Base-by-base conservation (phyloP, 1,140 invertebrate species). In the Drosophila orosa region DNA sequence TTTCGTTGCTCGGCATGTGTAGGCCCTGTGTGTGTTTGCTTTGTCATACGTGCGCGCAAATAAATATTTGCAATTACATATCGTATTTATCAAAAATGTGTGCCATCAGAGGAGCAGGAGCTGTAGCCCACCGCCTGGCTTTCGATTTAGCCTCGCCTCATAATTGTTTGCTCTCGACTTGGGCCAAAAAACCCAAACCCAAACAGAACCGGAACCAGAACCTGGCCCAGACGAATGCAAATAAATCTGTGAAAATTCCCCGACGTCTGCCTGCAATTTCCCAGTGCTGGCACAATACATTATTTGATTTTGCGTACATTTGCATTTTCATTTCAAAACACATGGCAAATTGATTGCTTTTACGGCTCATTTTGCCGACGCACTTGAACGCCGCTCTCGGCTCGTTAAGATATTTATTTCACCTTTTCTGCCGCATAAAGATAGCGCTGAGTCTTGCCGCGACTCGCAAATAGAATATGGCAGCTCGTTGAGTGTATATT, bases 51-150 rank as follows among this genome's bases (percentile, higher is more conserved):
- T 83, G 83, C 56, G 76, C 62, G 39, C 60, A 78, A 66, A 87
- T 82, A 87, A 89, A 87, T 87, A 87, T 87, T 87, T 87, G 63
- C 83, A 89, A 87, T 87, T 87, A 87, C 78, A 76, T 86, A 82
- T 86, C 79, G 74, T 69, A 89, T 79, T 79, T 87, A 83, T 87
- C 74, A 78, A 35, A 76, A 52, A 78, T 54, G 65, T 77, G 52
- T 77, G 65, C 19, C 40, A 56, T 75, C 61, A 59, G 66, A 67
- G 47, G 47, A 37, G 39, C 39, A 5, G 24, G 3, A 10, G 29
- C 29, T 9, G 12, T 4, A 12, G 15, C 24, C 47, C 17, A 8
- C 33, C 27, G 17, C 27, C 37, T 15, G 44, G 50, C 47, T 66
- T 66, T 66, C 40, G 45, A 69, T 44, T 52, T 45, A 33, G 50